Conservation (phyloP, 2,113 vertebrate species). For the Machaerirhynchus nigripectus region DNA sequence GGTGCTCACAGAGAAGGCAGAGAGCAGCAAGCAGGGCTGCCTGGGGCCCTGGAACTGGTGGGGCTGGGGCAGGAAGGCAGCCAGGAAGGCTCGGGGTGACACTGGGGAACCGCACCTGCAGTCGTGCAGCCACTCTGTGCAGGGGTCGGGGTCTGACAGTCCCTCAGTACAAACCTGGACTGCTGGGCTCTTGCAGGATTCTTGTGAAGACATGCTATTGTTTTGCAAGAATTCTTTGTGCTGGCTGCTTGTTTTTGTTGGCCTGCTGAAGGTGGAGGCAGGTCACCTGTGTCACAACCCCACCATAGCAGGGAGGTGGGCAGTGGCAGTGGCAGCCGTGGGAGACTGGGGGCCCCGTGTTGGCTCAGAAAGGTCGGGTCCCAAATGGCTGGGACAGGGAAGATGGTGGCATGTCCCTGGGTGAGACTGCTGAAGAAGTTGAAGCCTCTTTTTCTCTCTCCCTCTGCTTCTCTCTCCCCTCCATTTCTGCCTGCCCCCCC, state of each 20-base stretch:
- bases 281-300: not conserved
- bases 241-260: not conserved
- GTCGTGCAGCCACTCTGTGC: accelerated
- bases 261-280: not conserved
- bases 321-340: accelerated
- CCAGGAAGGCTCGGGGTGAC: accelerated
- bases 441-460: not conserved
- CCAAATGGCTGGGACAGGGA: not conserved
- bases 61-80: accelerated
- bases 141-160: not conserved
- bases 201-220: not conserved
- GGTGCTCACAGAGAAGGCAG: not conserved
- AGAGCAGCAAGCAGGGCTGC: not conserved
- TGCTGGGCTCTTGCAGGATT: not conserved
- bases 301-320: accelerated
- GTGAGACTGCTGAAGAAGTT: not conserved
- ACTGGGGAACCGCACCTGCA: not conserved
- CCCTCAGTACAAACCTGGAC: not conserved
- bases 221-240: slow-evolving; percentile 8
- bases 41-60: not conserved
- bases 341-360: not conserved
- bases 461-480: not conserved
- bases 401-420: not conserved
- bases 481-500: slow-evolving; percentile 19
- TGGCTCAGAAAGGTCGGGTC: not conserved